Percentiles rank a stretch among this genome's conserved stretches.
phyloP scores from a whole-genome alignment of 2,888 invertebrate genomes.

The Seladonia tumulorum region DNA sequence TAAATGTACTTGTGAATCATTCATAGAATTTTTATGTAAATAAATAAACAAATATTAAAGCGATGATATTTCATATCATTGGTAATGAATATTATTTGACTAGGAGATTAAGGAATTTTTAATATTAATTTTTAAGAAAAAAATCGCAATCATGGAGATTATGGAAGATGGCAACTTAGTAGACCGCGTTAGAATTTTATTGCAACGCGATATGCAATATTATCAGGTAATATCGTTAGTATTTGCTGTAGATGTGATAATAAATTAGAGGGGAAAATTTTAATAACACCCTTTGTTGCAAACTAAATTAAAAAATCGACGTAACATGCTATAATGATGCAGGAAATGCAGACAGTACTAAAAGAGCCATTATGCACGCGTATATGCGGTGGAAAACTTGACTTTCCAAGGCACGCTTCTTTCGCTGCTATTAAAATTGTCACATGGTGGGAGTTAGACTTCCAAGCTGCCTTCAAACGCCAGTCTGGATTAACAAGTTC shows the following conservation, averaged over 20 bases:
- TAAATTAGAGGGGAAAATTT: background rate
- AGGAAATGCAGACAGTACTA: constrained; percentile 90
- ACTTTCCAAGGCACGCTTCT: constrained; percentile 93
- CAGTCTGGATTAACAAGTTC: constrained; percentile 85
- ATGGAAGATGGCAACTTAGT: constrained; percentile 96
- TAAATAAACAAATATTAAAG: constrained; percentile 38
- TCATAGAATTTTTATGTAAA: constrained; percentile 28
- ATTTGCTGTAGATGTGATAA: background rate
- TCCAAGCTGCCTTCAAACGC: constrained; percentile 90
- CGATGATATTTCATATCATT: background rate
- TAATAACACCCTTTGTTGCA: background rate
- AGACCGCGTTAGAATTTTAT: constrained; percentile 92
- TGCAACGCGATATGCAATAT: constrained; percentile 93
- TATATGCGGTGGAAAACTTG: constrained; percentile 92
- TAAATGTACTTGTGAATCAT: background rate
- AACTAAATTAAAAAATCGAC: background rate
- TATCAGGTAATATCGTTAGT: constrained; percentile 87
- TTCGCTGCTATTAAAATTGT: constrained; percentile 94
- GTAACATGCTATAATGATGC: constrained; percentile 33
- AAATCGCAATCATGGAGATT: constrained; percentile 88
- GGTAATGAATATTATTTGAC: background rate
- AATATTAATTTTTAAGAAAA: constrained; percentile 15
- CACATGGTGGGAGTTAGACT: constrained; percentile 95
- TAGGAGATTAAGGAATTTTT: background rate
- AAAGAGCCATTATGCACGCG: constrained; percentile 92